Evolutionary conservation across 1,140 invertebrate species (phyloP).

Genomic region (Lepidurus apus): DNA sequence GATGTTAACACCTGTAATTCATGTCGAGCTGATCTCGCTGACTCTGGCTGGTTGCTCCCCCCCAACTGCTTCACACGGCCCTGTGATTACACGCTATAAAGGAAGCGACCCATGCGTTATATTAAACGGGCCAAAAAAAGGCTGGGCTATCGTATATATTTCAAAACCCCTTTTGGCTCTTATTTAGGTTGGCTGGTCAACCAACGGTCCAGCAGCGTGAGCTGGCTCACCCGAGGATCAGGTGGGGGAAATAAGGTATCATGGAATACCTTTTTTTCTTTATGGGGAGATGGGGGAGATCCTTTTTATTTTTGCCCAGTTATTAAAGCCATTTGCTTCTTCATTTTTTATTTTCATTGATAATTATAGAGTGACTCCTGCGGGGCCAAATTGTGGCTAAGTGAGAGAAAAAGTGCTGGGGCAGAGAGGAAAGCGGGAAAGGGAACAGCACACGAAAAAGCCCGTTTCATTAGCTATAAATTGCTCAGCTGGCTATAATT

Average conservation of each 20-base stretch:
- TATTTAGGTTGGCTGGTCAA: slow-evolving; percentile 7
- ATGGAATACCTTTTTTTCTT: neutral
- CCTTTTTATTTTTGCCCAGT: neutral
- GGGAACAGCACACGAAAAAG: neutral
- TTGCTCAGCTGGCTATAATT: slow-evolving; percentile 15
- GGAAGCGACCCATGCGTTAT: slow-evolving; percentile 14
- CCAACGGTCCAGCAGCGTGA: neutral
- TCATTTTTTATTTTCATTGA: slow-evolving; percentile 22
- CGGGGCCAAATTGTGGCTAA: neutral
- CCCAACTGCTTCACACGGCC: slow-evolving; percentile 17
- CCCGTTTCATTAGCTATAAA: slow-evolving; percentile 11
- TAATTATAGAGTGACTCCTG: neutral
- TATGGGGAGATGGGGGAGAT: too few species aligned
- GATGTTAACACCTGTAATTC: slow-evolving; percentile 19
- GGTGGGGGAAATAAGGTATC: neutral
- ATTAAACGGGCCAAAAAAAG: neutral
- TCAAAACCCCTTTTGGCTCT: neutral
- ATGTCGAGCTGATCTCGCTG: slow-evolving; percentile 10
- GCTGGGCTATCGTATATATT: slow-evolving; percentile 8
- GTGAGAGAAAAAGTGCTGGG: neutral
- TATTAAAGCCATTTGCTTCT: slow-evolving; percentile 16
- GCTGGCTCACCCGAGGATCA: neutral
- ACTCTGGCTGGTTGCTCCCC: neutral
- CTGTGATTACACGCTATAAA: slow-evolving; percentile 22
- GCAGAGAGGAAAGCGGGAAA: neutral